Conservation (phyloP, 2,888 invertebrate genomes). For the Myopa testacea region DNA sequence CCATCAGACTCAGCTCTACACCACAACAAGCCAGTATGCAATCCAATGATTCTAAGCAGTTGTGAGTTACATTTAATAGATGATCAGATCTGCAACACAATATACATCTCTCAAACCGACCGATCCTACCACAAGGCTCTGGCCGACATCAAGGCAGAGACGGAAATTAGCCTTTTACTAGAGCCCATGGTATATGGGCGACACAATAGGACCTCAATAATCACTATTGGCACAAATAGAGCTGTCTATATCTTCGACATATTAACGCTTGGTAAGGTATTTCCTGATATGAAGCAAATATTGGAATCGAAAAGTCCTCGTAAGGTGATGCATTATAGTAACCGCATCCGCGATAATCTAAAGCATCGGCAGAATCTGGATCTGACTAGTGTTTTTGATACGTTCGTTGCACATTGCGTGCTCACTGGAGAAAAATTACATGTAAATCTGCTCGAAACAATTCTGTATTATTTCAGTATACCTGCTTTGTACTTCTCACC, state of each 20-base stretch:
- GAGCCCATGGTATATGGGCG: slow-evolving; percentile 54
- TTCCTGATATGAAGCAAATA: slow-evolving; percentile 52
- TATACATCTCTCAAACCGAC: slow-evolving; percentile 55
- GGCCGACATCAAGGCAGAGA: slow-evolving; percentile 52
- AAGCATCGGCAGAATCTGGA: slow-evolving; percentile 52
- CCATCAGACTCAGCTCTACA: not conserved
- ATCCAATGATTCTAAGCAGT: slow-evolving; percentile 31
- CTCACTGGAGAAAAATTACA: slow-evolving; percentile 46
- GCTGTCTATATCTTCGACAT: slow-evolving; percentile 58
- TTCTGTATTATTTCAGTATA: slow-evolving; percentile 50
- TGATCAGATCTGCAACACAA: slow-evolving; percentile 43
- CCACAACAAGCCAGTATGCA: not conserved
- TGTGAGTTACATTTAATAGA: slow-evolving; percentile 48
- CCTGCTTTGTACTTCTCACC: slow-evolving; percentile 49
- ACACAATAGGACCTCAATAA: slow-evolving; percentile 49
- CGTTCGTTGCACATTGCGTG: slow-evolving; percentile 54
- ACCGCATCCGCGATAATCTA: slow-evolving; percentile 54
- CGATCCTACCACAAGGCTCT: slow-evolving; percentile 56
- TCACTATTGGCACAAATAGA: slow-evolving; percentile 51
- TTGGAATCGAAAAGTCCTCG: slow-evolving; percentile 52
- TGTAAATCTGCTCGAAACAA: slow-evolving; percentile 48
- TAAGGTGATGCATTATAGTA: slow-evolving; percentile 54
- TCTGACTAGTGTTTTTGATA: slow-evolving; percentile 55
- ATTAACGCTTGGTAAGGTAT: slow-evolving; percentile 52
- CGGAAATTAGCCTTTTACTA: slow-evolving; percentile 50